Base-by-base conservation (phyloP, 2,888 invertebrate genomes). In the Rhimphoctona megacephalus region DNA sequence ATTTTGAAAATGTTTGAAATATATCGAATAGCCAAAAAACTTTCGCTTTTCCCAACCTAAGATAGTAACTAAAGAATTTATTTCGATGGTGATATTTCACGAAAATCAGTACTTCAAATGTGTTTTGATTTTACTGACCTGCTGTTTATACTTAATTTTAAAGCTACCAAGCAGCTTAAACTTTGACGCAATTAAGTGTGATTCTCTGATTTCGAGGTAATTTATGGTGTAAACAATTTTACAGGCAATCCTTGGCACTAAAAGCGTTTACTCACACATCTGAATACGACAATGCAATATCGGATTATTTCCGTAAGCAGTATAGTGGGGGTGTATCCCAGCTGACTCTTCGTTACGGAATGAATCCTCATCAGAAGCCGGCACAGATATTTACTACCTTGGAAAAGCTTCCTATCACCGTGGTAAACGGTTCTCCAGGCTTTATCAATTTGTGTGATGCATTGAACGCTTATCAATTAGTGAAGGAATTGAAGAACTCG, bases 311-410 rank as follows among this genome's bases (percentile, higher is more conserved):
- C 95, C 97, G 99, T 17, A 97, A 97, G 92, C 97, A 98, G 93
- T 99, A 98, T 94, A 97, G 98, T 0, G 94, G 95, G 5, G 97
- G 97, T 2, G 95, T 96, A 2, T 96, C 98, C 0, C 98, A 98
- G 93, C 92, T 99, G 74, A 97, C 97, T 0, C 95, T 99, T 69
- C 96, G 99, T 91, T 99, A 99, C 94, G 99, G 97, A 80, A 99
- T 99, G 98, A 99, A 99, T 95, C 99, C 99, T 0, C 99, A 99
- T 93, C 99, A 99, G 94, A 98, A 98, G 93, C 99, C 99, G 0
- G 99, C 99, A 0, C 99, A 99, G 92, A 95, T 99, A 8, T 99
- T 96, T 94, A 98, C 98, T 0, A 97, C 96, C 0, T 94, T 96
- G 33, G 96, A 97, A 78, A 95, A 97, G 77, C 95, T 99, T 79